Percentiles rank a stretch among this genome's conserved stretches.
These are phyloP conservation scores for Phasianus colchicus DNA, from an alignment of 2,113 vertebrate genomes.

Conservation along the genomic window DNA sequence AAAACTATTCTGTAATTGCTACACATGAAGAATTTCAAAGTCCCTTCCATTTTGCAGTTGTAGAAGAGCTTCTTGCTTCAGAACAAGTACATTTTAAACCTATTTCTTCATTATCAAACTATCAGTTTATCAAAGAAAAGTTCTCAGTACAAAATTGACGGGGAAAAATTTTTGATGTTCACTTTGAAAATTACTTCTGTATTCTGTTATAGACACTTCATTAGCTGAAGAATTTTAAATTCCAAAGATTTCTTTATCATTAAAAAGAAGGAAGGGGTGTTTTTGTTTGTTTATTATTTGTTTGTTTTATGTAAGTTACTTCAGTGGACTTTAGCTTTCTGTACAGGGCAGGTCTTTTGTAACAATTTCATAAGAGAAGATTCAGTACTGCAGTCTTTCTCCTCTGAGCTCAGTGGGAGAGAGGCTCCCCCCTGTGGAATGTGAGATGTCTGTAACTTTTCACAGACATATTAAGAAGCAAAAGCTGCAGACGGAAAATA, in stretches of 20 bases:
- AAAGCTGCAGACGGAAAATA: neutral
- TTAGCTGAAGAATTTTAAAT: neutral
- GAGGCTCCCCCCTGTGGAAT: constrained; percentile 69
- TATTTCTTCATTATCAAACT: neutral
- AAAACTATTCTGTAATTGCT: neutral
- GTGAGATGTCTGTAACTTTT: neutral
- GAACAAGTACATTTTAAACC: neutral
- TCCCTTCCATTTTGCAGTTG: neutral
- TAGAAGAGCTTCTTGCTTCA: neutral
- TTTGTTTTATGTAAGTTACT: neutral
- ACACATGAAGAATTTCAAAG: neutral
- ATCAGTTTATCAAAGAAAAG: neutral
- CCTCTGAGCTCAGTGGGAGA: constrained; percentile 4
- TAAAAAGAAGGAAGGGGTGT: neutral
- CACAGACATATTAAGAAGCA: neutral
- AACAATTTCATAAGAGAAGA: neutral
- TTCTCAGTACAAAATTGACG: neutral
- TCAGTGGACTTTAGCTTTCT: neutral
- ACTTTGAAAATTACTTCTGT: neutral
- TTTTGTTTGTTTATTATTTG: neutral
- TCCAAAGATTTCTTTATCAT: neutral
- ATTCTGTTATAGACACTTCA: neutral
- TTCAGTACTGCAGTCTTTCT: neutral
- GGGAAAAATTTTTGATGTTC: neutral
- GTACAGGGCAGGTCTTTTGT: neutral